A percentile compares a stretch with the other conserved stretches of the same genome.
phyloP scores from a whole-genome alignment of 64 coral and sea anemone species.

The Actinia tenebrosa region DNA sequence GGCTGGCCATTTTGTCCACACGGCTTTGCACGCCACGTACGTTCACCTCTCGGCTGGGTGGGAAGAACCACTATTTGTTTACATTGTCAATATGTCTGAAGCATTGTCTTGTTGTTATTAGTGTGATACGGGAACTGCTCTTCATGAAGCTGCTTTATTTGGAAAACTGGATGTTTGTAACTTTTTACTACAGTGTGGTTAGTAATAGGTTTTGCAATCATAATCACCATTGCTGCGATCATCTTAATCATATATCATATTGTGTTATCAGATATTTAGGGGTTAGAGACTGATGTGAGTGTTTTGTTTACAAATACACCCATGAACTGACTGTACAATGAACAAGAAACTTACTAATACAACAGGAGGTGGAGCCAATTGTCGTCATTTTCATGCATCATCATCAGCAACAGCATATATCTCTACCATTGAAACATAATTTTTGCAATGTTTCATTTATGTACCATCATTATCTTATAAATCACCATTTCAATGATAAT shows the following conservation, averaged over 20 bases:
- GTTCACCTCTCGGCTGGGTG: too few relatives aligned
- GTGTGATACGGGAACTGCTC: conserved; percentile 80
- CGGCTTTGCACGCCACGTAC: too few relatives aligned
- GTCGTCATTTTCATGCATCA: not conserved
- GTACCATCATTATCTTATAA: not conserved
- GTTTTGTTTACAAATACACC: too few relatives aligned
- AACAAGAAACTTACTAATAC: too few relatives aligned
- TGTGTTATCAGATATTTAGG: too few relatives aligned
- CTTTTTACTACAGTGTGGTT: conserved; percentile 89
- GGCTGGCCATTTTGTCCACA: too few relatives aligned
- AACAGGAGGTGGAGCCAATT: too few relatives aligned
- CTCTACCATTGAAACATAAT: not conserved
- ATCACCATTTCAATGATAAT: too few relatives aligned
- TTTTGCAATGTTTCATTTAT: not conserved
- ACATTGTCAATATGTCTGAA: not conserved
- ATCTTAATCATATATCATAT: not conserved
- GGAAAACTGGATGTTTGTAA: conserved; percentile 95
- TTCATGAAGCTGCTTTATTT: conserved; percentile 89
- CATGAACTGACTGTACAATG: too few relatives aligned
- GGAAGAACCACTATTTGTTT: not conserved
- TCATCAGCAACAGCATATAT: too few relatives aligned
- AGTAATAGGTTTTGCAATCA: not conserved
- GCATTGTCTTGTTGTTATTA: not conserved
- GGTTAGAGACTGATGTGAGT: too few relatives aligned
- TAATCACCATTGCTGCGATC: not conserved